Evolutionary conservation across 2,113 vertebrate genomes (phyloP).

Genomic region (Xiphophorus couchianus): DNA sequence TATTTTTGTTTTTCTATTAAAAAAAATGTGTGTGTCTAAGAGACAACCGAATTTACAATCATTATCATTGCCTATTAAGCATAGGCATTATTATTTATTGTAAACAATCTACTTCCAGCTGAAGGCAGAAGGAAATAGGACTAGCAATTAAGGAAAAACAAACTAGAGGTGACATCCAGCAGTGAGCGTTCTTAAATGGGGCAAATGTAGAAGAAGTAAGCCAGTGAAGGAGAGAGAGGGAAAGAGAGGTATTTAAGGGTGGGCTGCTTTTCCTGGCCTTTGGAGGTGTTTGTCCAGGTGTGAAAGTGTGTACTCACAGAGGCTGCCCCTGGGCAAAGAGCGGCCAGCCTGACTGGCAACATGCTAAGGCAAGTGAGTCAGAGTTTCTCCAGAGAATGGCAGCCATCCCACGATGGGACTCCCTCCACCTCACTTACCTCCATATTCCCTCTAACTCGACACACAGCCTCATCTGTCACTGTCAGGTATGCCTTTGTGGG

Average conservation of each 20-base stretch:
- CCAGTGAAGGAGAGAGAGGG: not conserved
- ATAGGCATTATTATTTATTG: conserved; percentile 34
- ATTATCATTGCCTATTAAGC: no score
- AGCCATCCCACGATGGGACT: conserved; percentile 61
- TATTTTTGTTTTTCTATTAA: conserved; percentile 13
- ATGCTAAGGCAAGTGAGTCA: conserved; percentile 71
- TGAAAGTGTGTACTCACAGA: conserved; percentile 75
- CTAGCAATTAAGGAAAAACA: conserved; percentile 23
- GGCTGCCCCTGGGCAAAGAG: conserved; percentile 60
- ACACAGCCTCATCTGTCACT: conserved; percentile 79
- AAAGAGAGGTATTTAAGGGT: conserved; percentile 52
- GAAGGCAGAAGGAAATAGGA: conserved; percentile 26
- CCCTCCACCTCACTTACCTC: conserved; percentile 33
- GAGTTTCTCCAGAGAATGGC: conserved; percentile 71
- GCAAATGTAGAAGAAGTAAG: conserved; percentile 40
- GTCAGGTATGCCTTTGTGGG: conserved; percentile 63
- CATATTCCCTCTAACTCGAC: conserved; percentile 52
- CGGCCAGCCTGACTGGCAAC: conserved; percentile 64
- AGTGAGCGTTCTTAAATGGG: conserved; percentile 47
- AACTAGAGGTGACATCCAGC: conserved; percentile 31
- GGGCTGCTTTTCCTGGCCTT: conserved; percentile 74
- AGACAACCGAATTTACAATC: conserved; percentile 37
- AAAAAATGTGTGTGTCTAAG: conserved; percentile 29
- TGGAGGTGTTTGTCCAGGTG: conserved; percentile 79
- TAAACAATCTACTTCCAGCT: conserved; percentile 22